Conservation (phyloP, 2,797 vertebrate genomes). For the Amniataba percoides region DNA sequence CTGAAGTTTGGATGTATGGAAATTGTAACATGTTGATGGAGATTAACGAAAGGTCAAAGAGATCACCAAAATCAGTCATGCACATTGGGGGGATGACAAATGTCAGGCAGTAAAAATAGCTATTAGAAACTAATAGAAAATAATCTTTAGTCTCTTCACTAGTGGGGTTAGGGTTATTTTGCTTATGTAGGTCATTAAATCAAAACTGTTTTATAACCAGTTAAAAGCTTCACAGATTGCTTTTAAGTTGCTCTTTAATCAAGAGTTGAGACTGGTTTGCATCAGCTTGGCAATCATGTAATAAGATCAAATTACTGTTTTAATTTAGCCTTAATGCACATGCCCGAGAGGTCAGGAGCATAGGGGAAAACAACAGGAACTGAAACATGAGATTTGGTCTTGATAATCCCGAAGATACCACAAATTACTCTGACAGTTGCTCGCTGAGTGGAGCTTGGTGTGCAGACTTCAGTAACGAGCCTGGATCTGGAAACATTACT, state of each 20-base stretch:
- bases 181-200: no score
- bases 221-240: no score
- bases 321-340: background rate
- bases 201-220: no score
- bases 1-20: background rate
- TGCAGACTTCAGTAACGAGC: background rate
- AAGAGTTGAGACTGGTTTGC: background rate
- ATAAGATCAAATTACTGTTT: conserved; percentile 10
- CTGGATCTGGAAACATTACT: background rate
- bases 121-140: no score
- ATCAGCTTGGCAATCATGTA: conserved; percentile 6
- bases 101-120: no score
- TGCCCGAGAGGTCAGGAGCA: background rate
- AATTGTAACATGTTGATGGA: background rate
- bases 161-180: no score
- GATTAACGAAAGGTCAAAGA: background rate
- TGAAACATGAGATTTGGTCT: background rate
- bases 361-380: background rate
- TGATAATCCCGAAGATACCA: background rate
- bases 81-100: background rate
- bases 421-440: background rate
- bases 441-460: background rate
- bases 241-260: conserved; percentile 12
- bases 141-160: no score
- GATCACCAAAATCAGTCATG: background rate